Conservation (phyloP, 2,797 vertebrate genomes). For the Oreonectes daqikongensis region DNA sequence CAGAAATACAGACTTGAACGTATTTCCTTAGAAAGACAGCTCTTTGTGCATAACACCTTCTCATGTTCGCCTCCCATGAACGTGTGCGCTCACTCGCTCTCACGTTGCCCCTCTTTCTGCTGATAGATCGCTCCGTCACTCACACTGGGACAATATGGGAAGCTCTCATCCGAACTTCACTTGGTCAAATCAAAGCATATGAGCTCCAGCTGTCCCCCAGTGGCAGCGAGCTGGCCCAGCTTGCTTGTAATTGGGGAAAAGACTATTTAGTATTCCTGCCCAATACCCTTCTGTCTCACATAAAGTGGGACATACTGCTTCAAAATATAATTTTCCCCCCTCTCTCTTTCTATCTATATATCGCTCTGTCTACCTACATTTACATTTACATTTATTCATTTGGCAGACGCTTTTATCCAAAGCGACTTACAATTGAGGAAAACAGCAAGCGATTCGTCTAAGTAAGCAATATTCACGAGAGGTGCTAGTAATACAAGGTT, state of each 20-base stretch:
- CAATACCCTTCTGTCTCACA: constrained; percentile 56
- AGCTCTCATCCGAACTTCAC: constrained; percentile 44
- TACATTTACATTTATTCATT: too few species aligned
- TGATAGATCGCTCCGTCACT: constrained; percentile 35
- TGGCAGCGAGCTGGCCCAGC: constrained; percentile 42
- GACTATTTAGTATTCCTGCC: constrained; percentile 60
- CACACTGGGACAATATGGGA: constrained; percentile 32
- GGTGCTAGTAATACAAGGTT: too few species aligned
- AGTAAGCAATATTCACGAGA: too few species aligned
- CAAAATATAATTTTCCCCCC: constrained; percentile 45
- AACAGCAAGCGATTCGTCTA: too few species aligned
- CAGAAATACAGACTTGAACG: constrained; percentile 18
- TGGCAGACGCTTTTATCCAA: too few species aligned
- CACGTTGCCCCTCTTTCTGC: constrained; percentile 12
- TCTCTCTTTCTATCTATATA: constrained; percentile 10
- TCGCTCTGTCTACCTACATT: constrained; percentile 12
- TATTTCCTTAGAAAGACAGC: constrained; percentile 39
- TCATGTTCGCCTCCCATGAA: not conserved
- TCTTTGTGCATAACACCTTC: constrained; percentile 43
- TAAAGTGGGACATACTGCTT: constrained; percentile 58
- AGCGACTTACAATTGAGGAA: too few species aligned
- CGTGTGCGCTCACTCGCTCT: constrained; percentile 2
- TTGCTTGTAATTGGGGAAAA: constrained; percentile 54
- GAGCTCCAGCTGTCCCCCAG: constrained; percentile 42
- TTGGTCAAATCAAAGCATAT: constrained; percentile 49